Base-by-base conservation (phyloP, 23 tunicate species). In the Ascidia mentula region DNA sequence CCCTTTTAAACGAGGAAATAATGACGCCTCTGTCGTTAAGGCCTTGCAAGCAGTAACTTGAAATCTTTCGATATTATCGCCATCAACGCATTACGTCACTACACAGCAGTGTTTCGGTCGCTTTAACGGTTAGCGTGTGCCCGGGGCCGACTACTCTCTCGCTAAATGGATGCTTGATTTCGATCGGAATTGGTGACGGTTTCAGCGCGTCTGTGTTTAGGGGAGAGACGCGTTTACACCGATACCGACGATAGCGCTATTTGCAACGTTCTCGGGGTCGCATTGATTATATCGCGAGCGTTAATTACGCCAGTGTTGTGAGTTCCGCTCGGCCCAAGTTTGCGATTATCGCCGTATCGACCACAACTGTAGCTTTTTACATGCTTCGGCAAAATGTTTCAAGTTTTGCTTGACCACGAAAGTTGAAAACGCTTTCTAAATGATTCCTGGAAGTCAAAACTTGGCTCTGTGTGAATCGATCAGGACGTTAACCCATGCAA, bases 11-110 rank as follows among this genome's bases (percentile, higher is more conserved):
- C n/a, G n/a, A n/a, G n/a, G n/a, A n/a, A n/a, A n/a, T n/a, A n/a
- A n/a, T n/a, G n/a, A n/a, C n/a, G n/a, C n/a, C n/a, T n/a, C n/a
- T n/a, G n/a, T n/a, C n/a, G n/a, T n/a, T n/a, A n/a, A n/a, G n/a
- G n/a, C n/a, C n/a, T n/a, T n/a, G 65, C 22, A 53, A 53, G 24
- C 65, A 20, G 65, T 53, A 20, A 53, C 65, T 53, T 53, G 65
- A 20, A 28, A 28, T 28, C 24, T 3, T 1, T 3, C 7, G 65
- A 53, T 53, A 28, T 26, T 53, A 53, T 53, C 65, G 65, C 13
- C 24, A 20, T 53, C 65, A 53, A 53, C 65, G 24, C 65, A 53
- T 53, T 53, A 53, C 65, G 65, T 53, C 65, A 53, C 65, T 53
- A 6, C 4, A 53, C 22, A 9, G 4, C 4, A 53, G 65, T 3